Percentiles rank a stretch among this genome's conserved stretches.
phyloP scores from a whole-genome alignment of 2,797 vertebrate species.

The Valencia hispanica region DNA sequence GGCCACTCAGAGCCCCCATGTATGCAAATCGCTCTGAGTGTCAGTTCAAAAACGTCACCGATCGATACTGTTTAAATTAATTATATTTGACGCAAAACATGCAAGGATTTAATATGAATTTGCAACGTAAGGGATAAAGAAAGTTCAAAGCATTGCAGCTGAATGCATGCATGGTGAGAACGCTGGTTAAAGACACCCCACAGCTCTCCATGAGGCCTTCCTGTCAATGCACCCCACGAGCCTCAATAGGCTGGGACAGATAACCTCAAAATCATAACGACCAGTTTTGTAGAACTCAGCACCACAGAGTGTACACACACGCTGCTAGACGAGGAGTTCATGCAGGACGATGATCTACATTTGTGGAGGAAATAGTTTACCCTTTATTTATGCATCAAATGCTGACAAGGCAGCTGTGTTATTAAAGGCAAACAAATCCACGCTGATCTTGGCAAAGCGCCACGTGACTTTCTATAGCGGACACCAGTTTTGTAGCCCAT shows the following conservation, averaged over 20 bases:
- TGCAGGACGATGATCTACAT: constrained; percentile 52
- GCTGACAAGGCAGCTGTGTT: constrained; percentile 61
- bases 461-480: constrained; percentile 59
- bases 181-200: constrained; percentile 60
- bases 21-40: constrained; percentile 77
- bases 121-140: constrained; percentile 2
- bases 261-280: constrained; percentile 62
- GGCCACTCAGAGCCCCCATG: constrained; percentile 64
- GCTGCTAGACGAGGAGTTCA: constrained; percentile 46
- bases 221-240: constrained; percentile 56
- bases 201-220: constrained; percentile 59
- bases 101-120: constrained; percentile 1
- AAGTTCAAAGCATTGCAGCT: constrained; percentile 26
- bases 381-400: constrained; percentile 67
- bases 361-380: constrained; percentile 50
- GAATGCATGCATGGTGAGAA: constrained; percentile 43
- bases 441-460: constrained; percentile 58
- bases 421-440: constrained; percentile 68
- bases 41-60: constrained; percentile 57
- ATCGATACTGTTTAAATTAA: constrained; percentile 61
- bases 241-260: constrained; percentile 53
- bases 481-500: constrained; percentile 47
- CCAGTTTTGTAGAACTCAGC: constrained; percentile 48
- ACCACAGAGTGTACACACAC: constrained; percentile 26
- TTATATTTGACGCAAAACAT: constrained; percentile 41